These are phyloP conservation scores for Tinamus major DNA, from an alignment of 2,797 vertebrate genomes.

Conservation along the genomic window DNA sequence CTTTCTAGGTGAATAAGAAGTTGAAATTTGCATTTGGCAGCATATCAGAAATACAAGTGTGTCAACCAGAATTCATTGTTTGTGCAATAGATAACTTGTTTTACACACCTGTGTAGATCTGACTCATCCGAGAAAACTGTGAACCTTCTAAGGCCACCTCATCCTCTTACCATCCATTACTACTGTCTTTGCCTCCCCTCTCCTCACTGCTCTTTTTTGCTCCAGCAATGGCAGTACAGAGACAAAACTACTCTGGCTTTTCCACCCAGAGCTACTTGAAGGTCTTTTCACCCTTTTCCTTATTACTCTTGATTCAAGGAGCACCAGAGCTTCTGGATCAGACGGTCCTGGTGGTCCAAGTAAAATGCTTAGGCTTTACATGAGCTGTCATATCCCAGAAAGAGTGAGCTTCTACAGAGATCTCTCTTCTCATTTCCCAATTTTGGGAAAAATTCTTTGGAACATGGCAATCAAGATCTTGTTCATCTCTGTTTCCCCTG, in stretches of 20 bases:
- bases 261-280: background rate
- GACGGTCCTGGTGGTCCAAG: fast-evolving
- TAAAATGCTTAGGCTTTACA: background rate
- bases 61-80: background rate
- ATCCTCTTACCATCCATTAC: background rate
- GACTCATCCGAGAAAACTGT: background rate
- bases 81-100: background rate
- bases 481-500: background rate
- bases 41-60: background rate
- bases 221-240: background rate
- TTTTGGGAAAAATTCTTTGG: background rate
- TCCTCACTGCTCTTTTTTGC: background rate
- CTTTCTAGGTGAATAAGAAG: background rate
- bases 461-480: background rate
- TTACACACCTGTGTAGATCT: background rate
- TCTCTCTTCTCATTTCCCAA: background rate
- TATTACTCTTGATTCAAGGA: background rate
- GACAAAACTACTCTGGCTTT: background rate
- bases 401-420: fast-evolving
- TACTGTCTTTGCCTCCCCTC: fast-evolving
- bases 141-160: background rate
- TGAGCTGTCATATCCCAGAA: background rate
- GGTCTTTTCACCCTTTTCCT: background rate
- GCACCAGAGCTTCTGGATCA: background rate
- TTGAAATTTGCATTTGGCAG: background rate